Conservation (phyloP, 2,888 invertebrate species). For the Mesodorylaimus sp. region DNA sequence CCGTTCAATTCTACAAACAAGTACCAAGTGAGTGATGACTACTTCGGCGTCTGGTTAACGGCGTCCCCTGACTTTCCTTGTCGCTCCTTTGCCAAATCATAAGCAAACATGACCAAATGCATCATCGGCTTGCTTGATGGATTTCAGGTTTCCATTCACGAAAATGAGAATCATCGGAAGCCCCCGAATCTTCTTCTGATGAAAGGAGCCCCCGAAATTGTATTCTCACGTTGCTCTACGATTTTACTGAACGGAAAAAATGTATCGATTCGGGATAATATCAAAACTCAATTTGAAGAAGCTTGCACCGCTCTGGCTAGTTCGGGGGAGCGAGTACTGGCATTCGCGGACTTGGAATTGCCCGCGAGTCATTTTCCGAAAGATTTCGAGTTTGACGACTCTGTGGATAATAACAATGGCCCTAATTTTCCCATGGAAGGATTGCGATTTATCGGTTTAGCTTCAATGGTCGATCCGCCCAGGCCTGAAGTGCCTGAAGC, state of each 20-base stretch:
- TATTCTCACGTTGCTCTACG: conserved; percentile 50
- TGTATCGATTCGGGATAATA: conserved; percentile 35
- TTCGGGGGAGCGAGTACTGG: conserved; percentile 62
- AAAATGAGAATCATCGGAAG: conserved; percentile 73
- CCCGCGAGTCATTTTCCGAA: conserved; percentile 76
- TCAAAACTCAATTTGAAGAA: conserved; percentile 42
- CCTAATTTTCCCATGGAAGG: conserved; percentile 37
- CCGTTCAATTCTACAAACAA: conserved; percentile 48
- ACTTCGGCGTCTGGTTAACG: background rate
- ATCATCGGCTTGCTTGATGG: background rate
- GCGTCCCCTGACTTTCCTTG: no score
- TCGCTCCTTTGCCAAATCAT: no score
- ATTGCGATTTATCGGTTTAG: conserved; percentile 39
- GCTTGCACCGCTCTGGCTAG: conserved; percentile 59
- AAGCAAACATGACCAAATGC: background rate
- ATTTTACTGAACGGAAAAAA: conserved; percentile 41
- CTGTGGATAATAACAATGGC: conserved; percentile 27
- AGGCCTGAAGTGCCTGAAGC: conserved; percentile 35
- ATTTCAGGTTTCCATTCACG: conserved; percentile 65
- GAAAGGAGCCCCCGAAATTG: conserved; percentile 69
- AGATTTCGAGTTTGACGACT: conserved; percentile 80
- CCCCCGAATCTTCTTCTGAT: conserved; percentile 55
- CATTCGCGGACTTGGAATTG: conserved; percentile 68
- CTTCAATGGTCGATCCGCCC: conserved; percentile 36
- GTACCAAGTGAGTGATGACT: conserved; percentile 36